Evolutionary conservation across 2,888 invertebrate species (phyloP), one percentile per base, ranked within the genome.

Genomic region (Blera fallax): DNA sequence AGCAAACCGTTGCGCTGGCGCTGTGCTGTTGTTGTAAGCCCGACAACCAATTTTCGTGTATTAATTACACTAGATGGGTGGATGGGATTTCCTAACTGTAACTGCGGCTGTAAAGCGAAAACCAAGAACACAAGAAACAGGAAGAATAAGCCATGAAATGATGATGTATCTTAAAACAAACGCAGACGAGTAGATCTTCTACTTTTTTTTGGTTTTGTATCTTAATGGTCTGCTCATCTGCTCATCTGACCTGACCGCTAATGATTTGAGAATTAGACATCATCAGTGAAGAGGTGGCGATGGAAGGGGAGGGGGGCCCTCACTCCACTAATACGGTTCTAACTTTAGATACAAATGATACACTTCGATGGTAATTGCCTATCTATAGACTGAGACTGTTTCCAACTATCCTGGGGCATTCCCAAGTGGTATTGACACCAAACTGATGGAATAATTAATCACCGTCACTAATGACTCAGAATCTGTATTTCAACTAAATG

Each of bases 31-130:
- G 21, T 37, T 58, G 64, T 76, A 40, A 60, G 67, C 54, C 67
- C 65, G 29, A 32, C 64, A 74, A 79, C 65, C 76, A 77, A 85
- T 81, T 72, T 85, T 85, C 60, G 81, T 77, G 52, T 72, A 85
- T 85, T 85, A 85, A 81, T 81, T 81, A 81, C 80, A 40, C 48
- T 18, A 32, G 58, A 48, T 82, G 74, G 82, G 62, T 72, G 58
- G 62, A 32, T 48, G 43, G 40, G 43, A 58, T 70, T 76, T 80
- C 37, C 70, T 81, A 56, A 69, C 60, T 81, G 67, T 85, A 78
- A 58, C 69, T 65, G 29, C 56, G 52, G 29, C 70, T 65, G 34
- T 67, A 29, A 52, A 65, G 37, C 64, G 48, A 24, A 67, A 10
- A 52, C 11, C 50, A 67, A 64, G 18, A 65, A 14, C 27, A 40